Evolutionary conservation across 2,113 vertebrate species (phyloP), one percentile per base, ranked within the genome.

Genomic region (Stigmatopora argus): DNA sequence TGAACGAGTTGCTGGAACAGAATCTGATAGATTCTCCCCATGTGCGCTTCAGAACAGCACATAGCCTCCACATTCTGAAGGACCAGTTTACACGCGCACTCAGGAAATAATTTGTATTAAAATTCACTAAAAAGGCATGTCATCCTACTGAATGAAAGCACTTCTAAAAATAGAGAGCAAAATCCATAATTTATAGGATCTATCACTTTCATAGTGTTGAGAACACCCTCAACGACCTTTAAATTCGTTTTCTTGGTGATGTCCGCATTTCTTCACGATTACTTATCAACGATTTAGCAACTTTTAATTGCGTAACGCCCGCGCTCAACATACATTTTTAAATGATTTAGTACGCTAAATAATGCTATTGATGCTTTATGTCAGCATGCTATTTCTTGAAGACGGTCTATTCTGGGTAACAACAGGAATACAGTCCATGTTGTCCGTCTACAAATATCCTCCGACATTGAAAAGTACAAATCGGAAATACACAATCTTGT

Each of bases 31-130:
- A 10, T 48, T 69, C 62, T 72, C 77, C 69, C n/a, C 66, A 4
- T 7, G 48, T 12, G 26, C 19, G 46, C n/a, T 67, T 69, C 6
- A 41, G 78, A 70, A 55, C 56, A 8, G 64, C 41, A 23, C 46
- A 60, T 34, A 67, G 4, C 52, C 66, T 78, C 90, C 87, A 90
- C 90, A 92, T 92, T 53, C 46, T 84, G 64, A 69, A 5, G 2
- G 2, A 48, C 35, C 17, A 48, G 21, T 23, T 8, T 21, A 23
- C 7, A 5, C 23, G 45, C 1, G 9, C 12, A 57, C 0, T 3
- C 14, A 8, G 26, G 18, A 60, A 19, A n/a, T n/a, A 19, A 17
- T 10, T 35, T 17, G 31, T 53, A 52, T 52, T 3, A 14, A 48
- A 14, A 48, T 18, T 3, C 6, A 18, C 5, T 17, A 17, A 15